Evolutionary conservation across 2,888 invertebrate genomes (phyloP).

Genomic region (Leuctra nigra): DNA sequence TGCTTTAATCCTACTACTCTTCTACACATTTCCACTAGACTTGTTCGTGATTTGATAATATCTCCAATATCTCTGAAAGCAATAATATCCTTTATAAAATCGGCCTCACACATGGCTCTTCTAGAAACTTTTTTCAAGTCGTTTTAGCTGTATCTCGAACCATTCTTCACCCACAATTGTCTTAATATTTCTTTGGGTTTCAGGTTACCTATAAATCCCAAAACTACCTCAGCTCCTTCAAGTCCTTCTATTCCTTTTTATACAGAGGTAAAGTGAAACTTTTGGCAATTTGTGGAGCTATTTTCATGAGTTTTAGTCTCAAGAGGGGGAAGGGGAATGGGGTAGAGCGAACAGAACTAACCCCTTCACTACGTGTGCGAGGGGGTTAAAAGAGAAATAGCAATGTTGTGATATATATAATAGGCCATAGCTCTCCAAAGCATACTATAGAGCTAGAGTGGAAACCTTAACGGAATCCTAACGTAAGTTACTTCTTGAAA

Average conservation of each 20-base stretch:
- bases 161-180: slow-evolving; percentile 31
- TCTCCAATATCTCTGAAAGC: not conserved
- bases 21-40: not conserved
- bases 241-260: slow-evolving; percentile 22
- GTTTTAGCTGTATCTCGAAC: slow-evolving; percentile 13
- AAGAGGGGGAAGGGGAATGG: slow-evolving; percentile 20
- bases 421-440: slow-evolving; percentile 18
- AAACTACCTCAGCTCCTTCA: slow-evolving; percentile 13
- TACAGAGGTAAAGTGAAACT: slow-evolving; percentile 36
- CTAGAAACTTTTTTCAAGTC: slow-evolving; percentile 3
- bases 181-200: slow-evolving; percentile 37
- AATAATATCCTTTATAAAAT: slow-evolving; percentile 1
- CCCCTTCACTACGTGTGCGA: slow-evolving; percentile 22
- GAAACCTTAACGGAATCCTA: slow-evolving; percentile 16
- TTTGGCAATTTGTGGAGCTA: slow-evolving; percentile 38
- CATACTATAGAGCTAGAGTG: not conserved
- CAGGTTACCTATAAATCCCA: slow-evolving; percentile 37
- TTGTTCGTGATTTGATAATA: not conserved
- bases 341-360: slow-evolving; percentile 11
- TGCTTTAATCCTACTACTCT: not conserved
- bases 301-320: slow-evolving; percentile 32
- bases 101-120: not conserved
- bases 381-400: slow-evolving; percentile 23
- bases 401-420: slow-evolving; percentile 24
- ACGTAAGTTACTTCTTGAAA: slow-evolving; percentile 26